These are phyloP conservation scores for Propsilocerus akamusi DNA, from an alignment of 1,140 invertebrate species.

Conservation along the genomic window DNA sequence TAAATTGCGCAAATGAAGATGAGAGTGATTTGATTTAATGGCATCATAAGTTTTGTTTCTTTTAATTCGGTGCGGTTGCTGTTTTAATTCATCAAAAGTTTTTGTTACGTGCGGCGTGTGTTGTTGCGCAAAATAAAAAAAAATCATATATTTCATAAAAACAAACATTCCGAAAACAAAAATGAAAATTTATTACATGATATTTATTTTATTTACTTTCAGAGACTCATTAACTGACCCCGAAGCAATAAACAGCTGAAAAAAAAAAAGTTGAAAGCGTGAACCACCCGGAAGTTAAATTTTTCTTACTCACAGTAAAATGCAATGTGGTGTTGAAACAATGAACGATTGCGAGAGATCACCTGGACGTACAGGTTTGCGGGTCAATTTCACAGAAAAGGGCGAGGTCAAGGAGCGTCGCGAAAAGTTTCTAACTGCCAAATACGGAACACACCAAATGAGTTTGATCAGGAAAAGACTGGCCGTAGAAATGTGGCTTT, in stretches of 20 bases:
- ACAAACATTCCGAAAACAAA: not conserved
- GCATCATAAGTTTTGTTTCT: no score
- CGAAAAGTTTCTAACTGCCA: conserved; percentile 90
- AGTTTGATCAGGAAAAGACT: conserved; percentile 84
- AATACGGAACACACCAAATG: conserved; percentile 95
- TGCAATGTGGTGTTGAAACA: conserved; percentile 24
- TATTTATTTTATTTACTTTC: not conserved
- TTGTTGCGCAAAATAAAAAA: not conserved
- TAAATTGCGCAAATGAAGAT: no score
- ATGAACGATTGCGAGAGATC: conserved; percentile 38
- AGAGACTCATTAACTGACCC: not conserved
- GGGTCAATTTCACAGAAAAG: conserved; percentile 77
- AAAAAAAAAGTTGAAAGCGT: not conserved
- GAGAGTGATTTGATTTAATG: no score
- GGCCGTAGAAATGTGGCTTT: conserved; percentile 93
- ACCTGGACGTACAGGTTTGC: conserved; percentile 56
- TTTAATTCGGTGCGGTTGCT: no score
- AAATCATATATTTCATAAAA: not conserved
- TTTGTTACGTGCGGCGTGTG: not conserved
- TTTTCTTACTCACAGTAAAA: conserved; percentile 9
- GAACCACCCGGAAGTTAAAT: not conserved
- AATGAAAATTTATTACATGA: not conserved
- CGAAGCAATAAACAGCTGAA: not conserved
- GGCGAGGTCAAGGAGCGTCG: conserved; percentile 68
- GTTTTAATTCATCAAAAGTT: no score